Evolutionary conservation across 2,113 vertebrate genomes (phyloP).

Genomic region (Cebus imitator): DNA sequence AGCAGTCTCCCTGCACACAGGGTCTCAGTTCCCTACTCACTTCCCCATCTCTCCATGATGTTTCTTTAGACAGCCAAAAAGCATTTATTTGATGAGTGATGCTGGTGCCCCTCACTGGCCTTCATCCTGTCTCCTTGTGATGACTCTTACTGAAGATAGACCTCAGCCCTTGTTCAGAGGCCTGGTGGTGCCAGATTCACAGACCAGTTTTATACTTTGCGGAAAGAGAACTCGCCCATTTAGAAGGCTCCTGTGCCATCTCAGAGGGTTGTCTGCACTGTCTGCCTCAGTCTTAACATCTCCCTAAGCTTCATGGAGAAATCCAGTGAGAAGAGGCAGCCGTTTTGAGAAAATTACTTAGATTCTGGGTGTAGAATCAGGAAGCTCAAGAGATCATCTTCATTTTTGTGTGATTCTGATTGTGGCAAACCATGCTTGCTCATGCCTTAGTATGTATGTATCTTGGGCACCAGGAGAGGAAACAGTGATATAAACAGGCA

Average conservation of each 20-base stretch:
- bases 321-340: neutral
- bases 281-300: neutral
- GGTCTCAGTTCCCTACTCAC: neutral
- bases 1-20: neutral
- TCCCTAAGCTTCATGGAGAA: neutral
- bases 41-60: neutral
- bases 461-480: neutral
- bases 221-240: neutral
- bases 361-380: neutral
- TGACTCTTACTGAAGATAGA: neutral
- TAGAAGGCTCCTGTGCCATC: neutral
- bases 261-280: neutral
- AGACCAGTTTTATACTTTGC: neutral
- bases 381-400: neutral
- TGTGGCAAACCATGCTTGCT: neutral
- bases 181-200: neutral
- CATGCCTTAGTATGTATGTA: neutral
- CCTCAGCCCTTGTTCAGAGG: neutral
- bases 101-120: neutral
- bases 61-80: constrained; percentile 9
- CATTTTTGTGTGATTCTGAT: neutral
- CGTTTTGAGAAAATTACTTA: neutral
- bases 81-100: neutral
- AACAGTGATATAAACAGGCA: neutral
- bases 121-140: neutral